These are phyloP conservation scores for Thera britannica DNA, from an alignment of 2,888 invertebrate species.

Conservation along the genomic window DNA sequence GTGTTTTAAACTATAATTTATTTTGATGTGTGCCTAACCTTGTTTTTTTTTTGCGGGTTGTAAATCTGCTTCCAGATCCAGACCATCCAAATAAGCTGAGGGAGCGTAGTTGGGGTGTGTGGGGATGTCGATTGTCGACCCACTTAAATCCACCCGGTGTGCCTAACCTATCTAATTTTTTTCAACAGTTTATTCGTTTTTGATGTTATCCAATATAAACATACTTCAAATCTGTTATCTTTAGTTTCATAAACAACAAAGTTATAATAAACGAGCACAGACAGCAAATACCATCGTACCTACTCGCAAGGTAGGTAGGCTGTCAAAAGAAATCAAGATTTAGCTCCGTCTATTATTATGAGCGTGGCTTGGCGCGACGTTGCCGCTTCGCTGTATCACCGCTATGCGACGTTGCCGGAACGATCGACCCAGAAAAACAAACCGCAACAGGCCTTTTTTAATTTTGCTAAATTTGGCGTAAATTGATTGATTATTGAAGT, in stretches of 20 bases:
- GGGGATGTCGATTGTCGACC: too few species aligned
- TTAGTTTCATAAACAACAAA: neutral
- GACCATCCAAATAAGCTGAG: too few species aligned
- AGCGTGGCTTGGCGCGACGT: constrained; percentile 34
- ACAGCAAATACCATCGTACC: neutral
- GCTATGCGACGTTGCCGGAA: constrained; percentile 75
- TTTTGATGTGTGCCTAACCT: too few species aligned
- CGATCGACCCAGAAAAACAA: constrained; percentile 64
- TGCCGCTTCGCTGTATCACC: constrained; percentile 54
- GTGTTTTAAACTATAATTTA: too few species aligned
- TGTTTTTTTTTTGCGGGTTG: too few species aligned
- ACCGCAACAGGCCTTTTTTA: constrained; percentile 60
- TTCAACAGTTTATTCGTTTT: too few species aligned
- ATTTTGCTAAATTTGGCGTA: constrained; percentile 60
- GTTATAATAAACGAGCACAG: neutral
- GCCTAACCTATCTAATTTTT: too few species aligned
- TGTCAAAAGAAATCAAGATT: constrained; percentile 23
- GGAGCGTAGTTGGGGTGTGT: too few species aligned
- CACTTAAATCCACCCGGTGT: too few species aligned
- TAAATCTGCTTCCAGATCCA: too few species aligned
- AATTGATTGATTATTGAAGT: constrained; percentile 19
- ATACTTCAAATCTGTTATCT: too few species aligned
- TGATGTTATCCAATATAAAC: too few species aligned
- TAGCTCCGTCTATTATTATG: constrained; percentile 25
- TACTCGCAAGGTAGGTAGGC: neutral